Evolutionary conservation across 2,113 vertebrate genomes (phyloP), one percentile per base, ranked within the genome.

Genomic region (Xenopus tropicalis): DNA sequence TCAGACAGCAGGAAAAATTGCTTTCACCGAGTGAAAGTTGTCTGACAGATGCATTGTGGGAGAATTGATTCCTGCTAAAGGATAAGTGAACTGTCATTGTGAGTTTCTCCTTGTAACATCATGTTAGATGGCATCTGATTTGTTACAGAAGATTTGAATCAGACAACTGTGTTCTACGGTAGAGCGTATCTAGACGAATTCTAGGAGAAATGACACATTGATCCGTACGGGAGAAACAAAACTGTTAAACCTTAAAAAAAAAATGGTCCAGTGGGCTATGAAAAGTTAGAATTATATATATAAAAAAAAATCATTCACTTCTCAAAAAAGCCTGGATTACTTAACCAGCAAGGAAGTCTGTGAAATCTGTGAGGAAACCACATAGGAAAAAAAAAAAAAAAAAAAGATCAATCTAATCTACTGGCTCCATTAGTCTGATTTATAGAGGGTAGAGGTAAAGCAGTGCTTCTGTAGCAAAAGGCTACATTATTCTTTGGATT

Each of bases 31-130:
- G 89, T 86, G 91, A 93, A 90, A 93, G 91, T 91, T 93, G 91
- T 92, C 89, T 98, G 95, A 97, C 95, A 95, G 93, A 94, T 95
- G 95, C 93, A 98, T 96, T 96, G 94, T 95, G 92, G 93, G 90
- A 95, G 93, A 96, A 96, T 91, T 94, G 96, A 96, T 96, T 95
- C 93, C 91, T 93, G 90, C 91, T 87, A 90, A 92, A 89, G 92
- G 93, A 93, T 94, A 95, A 96, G 94, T 95, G 94, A 96, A 95
- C 95, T 96, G 94, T 97, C 94, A 96, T 96, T 94, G 92, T 92
- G 89, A 92, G 92, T 94, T 93, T 95, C 89, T 92, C 93, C 93
- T 93, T 90, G 86, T 96, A 93, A 95, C 93, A 96, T 95, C 90
- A 91, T 91, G 90, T 87, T 93, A 90, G 91, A 91, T 93, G 93